phyloP scores from a whole-genome alignment of 2,797 vertebrate genomes.

The Pipistrellus pipistrellus region DNA sequence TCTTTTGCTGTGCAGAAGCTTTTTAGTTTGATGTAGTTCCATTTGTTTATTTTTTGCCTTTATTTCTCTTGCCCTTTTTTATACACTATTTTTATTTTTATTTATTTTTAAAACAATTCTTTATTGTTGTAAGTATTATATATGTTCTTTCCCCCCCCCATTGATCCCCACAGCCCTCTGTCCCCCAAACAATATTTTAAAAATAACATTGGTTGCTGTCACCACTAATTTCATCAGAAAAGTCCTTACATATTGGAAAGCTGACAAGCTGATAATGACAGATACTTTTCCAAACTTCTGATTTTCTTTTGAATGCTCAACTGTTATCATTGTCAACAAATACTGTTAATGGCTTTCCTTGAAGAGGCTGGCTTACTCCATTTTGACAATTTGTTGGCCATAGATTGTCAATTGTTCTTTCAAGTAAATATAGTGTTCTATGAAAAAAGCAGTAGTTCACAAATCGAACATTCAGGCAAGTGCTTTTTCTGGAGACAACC shows the following conservation, averaged over 20 bases:
- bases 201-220: constrained; percentile 47
- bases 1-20: too few relatives aligned
- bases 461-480: neutral
- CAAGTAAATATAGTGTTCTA: neutral
- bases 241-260: constrained; percentile 35
- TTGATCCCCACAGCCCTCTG: too few relatives aligned
- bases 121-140: too few relatives aligned
- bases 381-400: constrained; percentile 21
- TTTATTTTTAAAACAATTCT: too few relatives aligned
- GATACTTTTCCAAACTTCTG: constrained; percentile 47
- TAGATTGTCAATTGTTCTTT: constrained; percentile 30
- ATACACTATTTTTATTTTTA: neutral
- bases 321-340: constrained; percentile 13
- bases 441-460: neutral
- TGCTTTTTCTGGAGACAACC: neutral
- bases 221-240: neutral
- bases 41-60: too few relatives aligned
- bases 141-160: too few relatives aligned
- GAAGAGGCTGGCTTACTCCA: constrained; percentile 35
- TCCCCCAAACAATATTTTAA: neutral
- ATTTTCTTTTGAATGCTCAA: constrained; percentile 50
- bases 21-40: too few relatives aligned
- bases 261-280: neutral
- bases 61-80: too few relatives aligned
- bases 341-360: constrained; percentile 28